phyloP scores from a whole-genome alignment of 2,797 vertebrate species.

The Diplodus puntazzo region DNA sequence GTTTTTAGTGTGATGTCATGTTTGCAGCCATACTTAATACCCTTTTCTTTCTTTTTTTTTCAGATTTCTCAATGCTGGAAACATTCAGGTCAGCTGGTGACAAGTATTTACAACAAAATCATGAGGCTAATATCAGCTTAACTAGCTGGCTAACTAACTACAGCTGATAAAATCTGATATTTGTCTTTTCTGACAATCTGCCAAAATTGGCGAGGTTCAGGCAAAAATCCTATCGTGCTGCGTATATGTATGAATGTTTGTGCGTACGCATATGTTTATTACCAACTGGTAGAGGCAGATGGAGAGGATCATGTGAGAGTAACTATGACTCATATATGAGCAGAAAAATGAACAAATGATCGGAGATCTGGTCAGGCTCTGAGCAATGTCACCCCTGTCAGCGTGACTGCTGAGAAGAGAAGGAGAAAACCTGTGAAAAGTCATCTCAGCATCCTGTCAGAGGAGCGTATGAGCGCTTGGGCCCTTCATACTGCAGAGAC shows the following conservation, averaged over 20 bases:
- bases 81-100: neutral
- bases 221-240: neutral
- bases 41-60: neutral
- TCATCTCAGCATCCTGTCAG: neutral
- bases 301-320: constrained; percentile 26
- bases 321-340: constrained; percentile 16
- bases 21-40: neutral
- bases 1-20: neutral
- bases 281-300: constrained; percentile 8
- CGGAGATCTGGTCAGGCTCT: constrained; percentile 21
- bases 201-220: neutral
- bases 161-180: neutral
- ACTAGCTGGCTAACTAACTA: too few relatives aligned
- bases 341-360: constrained; percentile 24
- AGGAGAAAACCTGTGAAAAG: constrained; percentile 16
- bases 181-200: neutral
- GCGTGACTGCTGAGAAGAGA: neutral
- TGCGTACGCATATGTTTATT: constrained; percentile 8
- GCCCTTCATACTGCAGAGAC: neutral
- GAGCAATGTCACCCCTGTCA: constrained; percentile 17
- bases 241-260: neutral
- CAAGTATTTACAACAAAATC: neutral
- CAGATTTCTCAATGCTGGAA: neutral
- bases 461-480: neutral
- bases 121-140: neutral